Conservation (phyloP, 35 echinoderm and acorn worm species). For the Apostichopus japonicus region DNA sequence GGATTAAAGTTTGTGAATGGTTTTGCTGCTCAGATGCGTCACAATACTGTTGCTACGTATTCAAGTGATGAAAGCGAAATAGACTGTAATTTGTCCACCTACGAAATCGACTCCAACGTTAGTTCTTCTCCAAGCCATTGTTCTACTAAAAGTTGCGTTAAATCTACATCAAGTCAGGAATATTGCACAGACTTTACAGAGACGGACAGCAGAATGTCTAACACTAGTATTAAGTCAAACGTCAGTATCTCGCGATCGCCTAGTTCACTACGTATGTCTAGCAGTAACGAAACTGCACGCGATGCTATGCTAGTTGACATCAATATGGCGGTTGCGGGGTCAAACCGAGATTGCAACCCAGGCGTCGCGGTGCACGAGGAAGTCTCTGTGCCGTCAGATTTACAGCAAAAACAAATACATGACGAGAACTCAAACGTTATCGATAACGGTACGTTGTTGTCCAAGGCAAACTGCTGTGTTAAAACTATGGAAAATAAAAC, state of each 20-base stretch:
- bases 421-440: slow-evolving; percentile 20
- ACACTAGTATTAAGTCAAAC: slow-evolving; percentile 12
- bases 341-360: not conserved
- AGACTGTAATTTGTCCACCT: slow-evolving; percentile 36
- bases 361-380: not conserved
- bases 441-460: not conserved
- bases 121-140: slow-evolving; percentile 41
- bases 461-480: not conserved
- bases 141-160: slow-evolving; percentile 11
- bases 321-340: slow-evolving; percentile 30
- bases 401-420: not conserved
- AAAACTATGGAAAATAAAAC: not conserved
- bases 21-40: slow-evolving; percentile 52
- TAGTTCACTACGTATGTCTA: slow-evolving; percentile 39
- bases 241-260: not conserved
- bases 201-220: slow-evolving; percentile 19
- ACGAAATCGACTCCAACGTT: slow-evolving; percentile 50
- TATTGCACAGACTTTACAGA: slow-evolving; percentile 41
- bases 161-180: slow-evolving; percentile 29
- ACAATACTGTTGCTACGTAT: slow-evolving; percentile 40
- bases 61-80: slow-evolving; percentile 43
- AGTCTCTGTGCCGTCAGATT: not conserved
- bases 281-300: slow-evolving; percentile 11
- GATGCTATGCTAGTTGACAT: not conserved
- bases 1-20: slow-evolving; percentile 55